Conservation (phyloP, 2,888 invertebrate genomes). For the Quadroppia sp. region DNA sequence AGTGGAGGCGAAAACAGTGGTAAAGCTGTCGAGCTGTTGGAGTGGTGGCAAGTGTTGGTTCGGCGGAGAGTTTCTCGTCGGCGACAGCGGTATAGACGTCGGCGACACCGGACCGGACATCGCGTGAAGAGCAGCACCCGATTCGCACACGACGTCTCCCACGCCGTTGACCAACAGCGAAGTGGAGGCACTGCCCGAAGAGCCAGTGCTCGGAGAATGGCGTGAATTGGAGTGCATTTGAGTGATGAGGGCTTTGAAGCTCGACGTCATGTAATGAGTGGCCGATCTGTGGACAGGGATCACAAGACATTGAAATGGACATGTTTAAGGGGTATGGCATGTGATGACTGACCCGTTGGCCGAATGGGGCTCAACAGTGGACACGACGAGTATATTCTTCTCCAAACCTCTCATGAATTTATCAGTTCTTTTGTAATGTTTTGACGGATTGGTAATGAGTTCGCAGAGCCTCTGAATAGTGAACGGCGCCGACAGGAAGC, state of each 20-base stretch:
- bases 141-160: background rate
- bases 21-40: constrained; percentile 47
- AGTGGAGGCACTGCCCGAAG: background rate
- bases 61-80: constrained; percentile 41
- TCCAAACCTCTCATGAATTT: constrained; percentile 96
- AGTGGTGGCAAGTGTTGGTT: constrained; percentile 42
- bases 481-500: constrained; percentile 69
- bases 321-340: background rate
- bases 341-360: constrained; percentile 10
- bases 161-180: constrained; percentile 24
- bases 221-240: background rate
- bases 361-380: constrained; percentile 45
- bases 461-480: constrained; percentile 95
- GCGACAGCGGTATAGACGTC: constrained; percentile 39
- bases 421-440: constrained; percentile 91
- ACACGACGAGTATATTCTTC: constrained; percentile 58
- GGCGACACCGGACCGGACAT: background rate
- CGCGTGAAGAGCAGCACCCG: background rate
- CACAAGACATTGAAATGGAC: background rate
- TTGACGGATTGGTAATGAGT: constrained; percentile 78
- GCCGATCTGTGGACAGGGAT: background rate
- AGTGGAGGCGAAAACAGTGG: constrained; percentile 47
- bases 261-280: constrained; percentile 5
- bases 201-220: background rate
- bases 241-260: constrained; percentile 10